phyloP scores from a whole-genome alignment of 2,113 vertebrate species.

The Paradisaea rubra region DNA sequence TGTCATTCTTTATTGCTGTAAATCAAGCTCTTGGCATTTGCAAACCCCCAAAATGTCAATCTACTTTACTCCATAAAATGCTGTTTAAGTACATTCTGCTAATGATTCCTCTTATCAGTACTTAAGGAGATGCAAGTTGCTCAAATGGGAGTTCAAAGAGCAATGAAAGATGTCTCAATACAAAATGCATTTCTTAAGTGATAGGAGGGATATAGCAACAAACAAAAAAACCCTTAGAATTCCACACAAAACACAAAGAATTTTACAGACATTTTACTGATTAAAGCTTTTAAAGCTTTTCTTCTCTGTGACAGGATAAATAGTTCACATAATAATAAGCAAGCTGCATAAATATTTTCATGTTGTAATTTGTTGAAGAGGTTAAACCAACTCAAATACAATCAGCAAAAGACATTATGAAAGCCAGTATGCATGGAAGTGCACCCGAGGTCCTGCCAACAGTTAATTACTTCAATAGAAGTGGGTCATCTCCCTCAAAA shows the following conservation, averaged over 20 bases:
- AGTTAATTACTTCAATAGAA: neutral
- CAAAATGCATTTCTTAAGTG: neutral
- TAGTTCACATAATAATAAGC: neutral
- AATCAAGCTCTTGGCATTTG: conserved; percentile 5
- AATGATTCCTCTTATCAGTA: neutral
- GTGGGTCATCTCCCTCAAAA: neutral
- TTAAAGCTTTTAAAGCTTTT: neutral
- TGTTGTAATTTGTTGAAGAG: neutral
- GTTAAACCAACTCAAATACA: neutral
- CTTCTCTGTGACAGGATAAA: neutral
- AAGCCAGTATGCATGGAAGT: neutral
- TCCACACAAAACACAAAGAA: neutral
- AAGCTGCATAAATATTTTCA: neutral
- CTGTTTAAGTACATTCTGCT: neutral
- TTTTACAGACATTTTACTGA: neutral
- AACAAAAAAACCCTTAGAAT: neutral
- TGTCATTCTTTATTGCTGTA: conserved; percentile 21
- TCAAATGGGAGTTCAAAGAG: neutral
- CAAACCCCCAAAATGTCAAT: neutral
- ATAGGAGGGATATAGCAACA: neutral
- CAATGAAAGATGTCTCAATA: neutral
- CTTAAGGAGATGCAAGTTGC: neutral
- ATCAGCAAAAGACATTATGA: neutral
- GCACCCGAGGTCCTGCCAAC: neutral
- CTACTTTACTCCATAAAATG: neutral